phyloP scores from a whole-genome alignment of 2,888 invertebrate species.

The Cantharis flavilabris region DNA sequence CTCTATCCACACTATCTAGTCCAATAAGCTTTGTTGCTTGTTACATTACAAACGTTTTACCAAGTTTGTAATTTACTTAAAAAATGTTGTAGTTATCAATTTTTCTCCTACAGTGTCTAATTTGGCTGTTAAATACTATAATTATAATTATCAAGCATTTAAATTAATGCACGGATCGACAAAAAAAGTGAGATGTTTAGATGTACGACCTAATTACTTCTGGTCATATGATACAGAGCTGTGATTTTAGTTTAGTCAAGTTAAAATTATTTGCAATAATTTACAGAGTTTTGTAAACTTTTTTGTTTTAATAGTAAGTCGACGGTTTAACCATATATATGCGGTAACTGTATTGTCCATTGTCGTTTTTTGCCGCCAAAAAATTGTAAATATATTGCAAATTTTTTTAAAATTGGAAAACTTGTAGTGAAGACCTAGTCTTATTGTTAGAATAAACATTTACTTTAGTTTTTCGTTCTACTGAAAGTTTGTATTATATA shows the following conservation, averaged over 20 bases:
- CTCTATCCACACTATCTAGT: constrained; percentile 1
- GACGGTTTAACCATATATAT: not conserved
- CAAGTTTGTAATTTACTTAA: constrained; percentile 3
- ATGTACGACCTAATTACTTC: constrained; percentile 50
- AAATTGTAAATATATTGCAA: constrained; percentile 12
- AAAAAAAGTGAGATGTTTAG: constrained; percentile 59
- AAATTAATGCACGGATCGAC: constrained; percentile 55
- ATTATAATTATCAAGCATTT: constrained; percentile 55
- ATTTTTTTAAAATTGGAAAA: constrained; percentile 15
- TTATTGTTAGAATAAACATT: constrained; percentile 12
- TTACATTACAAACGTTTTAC: not conserved
- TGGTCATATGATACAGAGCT: constrained; percentile 51
- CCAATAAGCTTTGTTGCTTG: not conserved
- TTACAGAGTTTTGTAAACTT: constrained; percentile 4
- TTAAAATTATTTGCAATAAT: constrained; percentile 24
- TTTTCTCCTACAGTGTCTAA: constrained; percentile 43
- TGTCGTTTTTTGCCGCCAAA: not conserved
- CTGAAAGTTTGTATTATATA: not conserved
- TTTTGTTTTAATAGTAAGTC: not conserved
- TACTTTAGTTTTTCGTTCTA: constrained; percentile 8
- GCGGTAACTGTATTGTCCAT: not conserved
- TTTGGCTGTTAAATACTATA: constrained; percentile 50
- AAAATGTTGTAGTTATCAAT: constrained; percentile 19
- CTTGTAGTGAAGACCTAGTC: constrained; percentile 14
- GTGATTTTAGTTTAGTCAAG: constrained; percentile 50